These are phyloP conservation scores for Philereme transversata DNA, from an alignment of 2,888 invertebrate genomes.

Conservation along the genomic window DNA sequence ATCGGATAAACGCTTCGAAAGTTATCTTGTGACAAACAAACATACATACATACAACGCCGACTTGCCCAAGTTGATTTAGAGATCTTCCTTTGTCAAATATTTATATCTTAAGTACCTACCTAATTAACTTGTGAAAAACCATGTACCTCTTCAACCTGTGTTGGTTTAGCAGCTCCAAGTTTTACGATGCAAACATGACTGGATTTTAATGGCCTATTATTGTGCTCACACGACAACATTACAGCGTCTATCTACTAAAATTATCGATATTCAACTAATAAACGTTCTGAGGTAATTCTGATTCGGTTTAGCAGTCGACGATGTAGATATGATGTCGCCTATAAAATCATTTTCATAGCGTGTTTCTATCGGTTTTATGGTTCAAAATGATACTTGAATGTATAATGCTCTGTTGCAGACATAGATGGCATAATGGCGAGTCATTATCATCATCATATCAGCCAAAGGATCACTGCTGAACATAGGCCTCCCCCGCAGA, in stretches of 20 bases:
- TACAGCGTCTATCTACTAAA: conserved; percentile 8
- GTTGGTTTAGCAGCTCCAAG: background rate
- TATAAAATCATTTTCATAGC: conserved; percentile 5
- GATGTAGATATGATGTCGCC: conserved; percentile 1
- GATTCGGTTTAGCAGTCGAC: background rate
- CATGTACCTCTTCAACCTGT: no score
- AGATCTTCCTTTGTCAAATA: no score
- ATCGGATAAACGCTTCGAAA: no score
- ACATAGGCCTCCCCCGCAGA: no score
- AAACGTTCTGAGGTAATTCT: conserved; percentile 13
- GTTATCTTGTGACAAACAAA: no score
- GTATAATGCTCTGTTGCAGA: background rate
- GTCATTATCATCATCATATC: no score
- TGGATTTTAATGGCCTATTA: conserved; percentile 18
- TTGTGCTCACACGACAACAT: background rate
- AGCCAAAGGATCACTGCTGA: no score
- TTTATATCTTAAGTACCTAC: no score
- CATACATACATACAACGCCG: no score
- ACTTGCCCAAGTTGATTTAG: no score
- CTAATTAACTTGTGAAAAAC: no score
- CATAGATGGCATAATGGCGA: no score
- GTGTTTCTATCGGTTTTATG: background rate
- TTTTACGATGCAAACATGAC: background rate
- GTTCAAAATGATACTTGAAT: background rate
- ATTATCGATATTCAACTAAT: conserved; percentile 7